These are phyloP conservation scores for Hephaestus fuliginosus DNA, from an alignment of 2,797 vertebrate genomes.

Conservation along the genomic window DNA sequence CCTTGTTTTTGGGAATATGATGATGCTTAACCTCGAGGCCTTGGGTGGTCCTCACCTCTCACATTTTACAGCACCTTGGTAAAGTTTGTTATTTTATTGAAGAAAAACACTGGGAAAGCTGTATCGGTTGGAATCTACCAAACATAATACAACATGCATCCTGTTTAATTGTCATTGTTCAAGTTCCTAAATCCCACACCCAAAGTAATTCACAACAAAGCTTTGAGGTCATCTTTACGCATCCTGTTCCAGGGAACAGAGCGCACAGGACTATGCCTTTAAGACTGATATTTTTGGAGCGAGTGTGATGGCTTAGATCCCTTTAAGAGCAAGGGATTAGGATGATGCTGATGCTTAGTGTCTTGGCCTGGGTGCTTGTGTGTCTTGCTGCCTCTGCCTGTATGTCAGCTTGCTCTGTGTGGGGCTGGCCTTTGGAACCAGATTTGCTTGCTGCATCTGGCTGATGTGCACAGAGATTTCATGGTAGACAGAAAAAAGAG, in stretches of 20 bases:
- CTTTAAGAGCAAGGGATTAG: slow-evolving; percentile 70
- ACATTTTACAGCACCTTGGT: not conserved
- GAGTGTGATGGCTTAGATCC: slow-evolving; percentile 64
- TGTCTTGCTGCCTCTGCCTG: slow-evolving; percentile 72
- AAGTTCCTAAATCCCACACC: not conserved
- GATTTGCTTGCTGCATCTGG: slow-evolving; percentile 73
- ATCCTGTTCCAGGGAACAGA: slow-evolving; percentile 34
- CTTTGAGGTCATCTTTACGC: slow-evolving; percentile 20
- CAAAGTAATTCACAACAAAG: not conserved
- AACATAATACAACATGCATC: not conserved
- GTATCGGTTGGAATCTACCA: not conserved
- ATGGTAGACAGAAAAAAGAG: slow-evolving; percentile 52
- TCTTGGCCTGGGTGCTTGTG: slow-evolving; percentile 70
- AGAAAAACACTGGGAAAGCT: not conserved
- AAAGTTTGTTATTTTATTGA: not conserved
- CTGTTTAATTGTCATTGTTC: not conserved
- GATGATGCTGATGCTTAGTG: slow-evolving; percentile 79
- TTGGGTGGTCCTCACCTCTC: not conserved
- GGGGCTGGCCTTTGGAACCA: slow-evolving; percentile 65
- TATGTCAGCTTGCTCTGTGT: slow-evolving; percentile 71
- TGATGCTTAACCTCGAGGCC: not conserved
- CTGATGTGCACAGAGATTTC: slow-evolving; percentile 68
- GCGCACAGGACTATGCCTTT: slow-evolving; percentile 59
- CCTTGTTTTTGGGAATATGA: not conserved
- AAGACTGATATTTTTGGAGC: slow-evolving; percentile 68